Conservation (phyloP, 2,888 invertebrate genomes). For the Nomada lathburiana region DNA sequence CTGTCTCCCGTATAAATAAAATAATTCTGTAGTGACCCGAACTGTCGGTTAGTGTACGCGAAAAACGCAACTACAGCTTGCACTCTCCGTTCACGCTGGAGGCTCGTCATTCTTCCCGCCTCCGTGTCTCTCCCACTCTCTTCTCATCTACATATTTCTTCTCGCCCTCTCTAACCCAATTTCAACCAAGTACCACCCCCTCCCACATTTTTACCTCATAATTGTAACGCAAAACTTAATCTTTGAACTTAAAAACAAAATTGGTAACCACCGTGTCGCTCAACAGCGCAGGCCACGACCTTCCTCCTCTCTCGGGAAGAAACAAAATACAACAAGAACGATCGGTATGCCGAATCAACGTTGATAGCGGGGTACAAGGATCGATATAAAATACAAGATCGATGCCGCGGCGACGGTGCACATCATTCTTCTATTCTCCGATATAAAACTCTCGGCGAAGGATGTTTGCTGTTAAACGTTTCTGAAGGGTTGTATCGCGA, state of each 20-base stretch:
- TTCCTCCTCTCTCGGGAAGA: constrained; percentile 36
- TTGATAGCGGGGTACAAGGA: constrained; percentile 13
- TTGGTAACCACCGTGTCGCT: constrained; percentile 74
- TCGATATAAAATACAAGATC: constrained; percentile 18
- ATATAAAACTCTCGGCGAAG: not conserved
- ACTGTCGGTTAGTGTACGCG: constrained; percentile 46
- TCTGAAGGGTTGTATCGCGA: too few relatives aligned
- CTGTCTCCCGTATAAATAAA: constrained; percentile 65
- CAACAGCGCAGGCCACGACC: constrained; percentile 60
- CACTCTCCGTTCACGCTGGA: constrained; percentile 29
- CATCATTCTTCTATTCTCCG: not conserved
- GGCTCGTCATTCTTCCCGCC: constrained; percentile 30
- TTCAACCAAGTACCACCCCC: constrained; percentile 14
- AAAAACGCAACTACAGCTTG: constrained; percentile 35
- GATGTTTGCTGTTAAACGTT: not conserved
- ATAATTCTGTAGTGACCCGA: constrained; percentile 54
- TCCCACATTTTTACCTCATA: constrained; percentile 53
- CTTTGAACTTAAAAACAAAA: constrained; percentile 75
- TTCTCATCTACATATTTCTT: constrained; percentile 46
- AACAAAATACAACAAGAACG: constrained; percentile 22
- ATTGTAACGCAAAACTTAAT: constrained; percentile 75
- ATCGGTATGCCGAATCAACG: constrained; percentile 4
- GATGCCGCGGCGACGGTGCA: constrained; percentile 2
- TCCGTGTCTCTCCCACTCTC: constrained; percentile 32
- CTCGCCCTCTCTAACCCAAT: not conserved